A percentile compares a stretch with the other conserved stretches of the same genome.
These are phyloP conservation scores for Lycodopsis pacificus DNA, from an alignment of 2,797 vertebrate genomes.

Conservation along the genomic window DNA sequence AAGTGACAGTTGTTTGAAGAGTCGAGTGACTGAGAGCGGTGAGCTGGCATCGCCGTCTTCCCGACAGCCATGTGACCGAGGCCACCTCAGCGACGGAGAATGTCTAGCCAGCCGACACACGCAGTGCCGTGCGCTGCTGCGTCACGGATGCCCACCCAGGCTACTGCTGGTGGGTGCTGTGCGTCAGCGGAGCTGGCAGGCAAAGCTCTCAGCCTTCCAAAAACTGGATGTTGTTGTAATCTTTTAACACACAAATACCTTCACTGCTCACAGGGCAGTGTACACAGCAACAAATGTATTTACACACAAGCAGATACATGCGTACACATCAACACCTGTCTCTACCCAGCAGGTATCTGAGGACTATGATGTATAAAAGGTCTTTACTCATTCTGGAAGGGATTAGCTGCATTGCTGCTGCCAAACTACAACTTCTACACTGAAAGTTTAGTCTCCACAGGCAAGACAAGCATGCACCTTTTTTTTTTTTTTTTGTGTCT, in stretches of 20 bases:
- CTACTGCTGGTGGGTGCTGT: constrained; percentile 57
- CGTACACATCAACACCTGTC: constrained; percentile 60
- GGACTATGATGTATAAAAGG: constrained; percentile 2
- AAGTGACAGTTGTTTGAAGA: constrained; percentile 12
- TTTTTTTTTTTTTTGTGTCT: constrained; percentile 24
- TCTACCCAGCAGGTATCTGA: constrained; percentile 39
- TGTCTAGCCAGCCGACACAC: constrained; percentile 28
- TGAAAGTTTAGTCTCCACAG: constrained; percentile 17
- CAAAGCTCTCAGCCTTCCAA: constrained; percentile 40
- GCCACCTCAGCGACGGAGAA: constrained; percentile 47
- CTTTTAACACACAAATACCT: constrained; percentile 45
- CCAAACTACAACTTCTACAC: constrained; percentile 31
- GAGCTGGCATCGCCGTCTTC: constrained; percentile 22
- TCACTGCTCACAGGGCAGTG: constrained; percentile 27
- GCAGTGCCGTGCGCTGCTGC: constrained; percentile 38
- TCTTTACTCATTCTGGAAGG: constrained; percentile 30
- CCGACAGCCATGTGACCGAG: constrained; percentile 46
- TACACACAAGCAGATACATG: constrained; percentile 52
- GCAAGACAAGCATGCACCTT: constrained; percentile 9
- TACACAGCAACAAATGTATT: constrained; percentile 44
- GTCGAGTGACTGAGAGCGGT: constrained; percentile 8
- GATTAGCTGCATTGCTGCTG: constrained; percentile 37
- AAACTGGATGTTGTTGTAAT: constrained; percentile 53
- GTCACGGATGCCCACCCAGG: constrained; percentile 61
- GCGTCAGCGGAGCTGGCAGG: constrained; percentile 71